Base-by-base conservation (phyloP, 1,140 invertebrate genomes). In the Orchesella cincta region DNA sequence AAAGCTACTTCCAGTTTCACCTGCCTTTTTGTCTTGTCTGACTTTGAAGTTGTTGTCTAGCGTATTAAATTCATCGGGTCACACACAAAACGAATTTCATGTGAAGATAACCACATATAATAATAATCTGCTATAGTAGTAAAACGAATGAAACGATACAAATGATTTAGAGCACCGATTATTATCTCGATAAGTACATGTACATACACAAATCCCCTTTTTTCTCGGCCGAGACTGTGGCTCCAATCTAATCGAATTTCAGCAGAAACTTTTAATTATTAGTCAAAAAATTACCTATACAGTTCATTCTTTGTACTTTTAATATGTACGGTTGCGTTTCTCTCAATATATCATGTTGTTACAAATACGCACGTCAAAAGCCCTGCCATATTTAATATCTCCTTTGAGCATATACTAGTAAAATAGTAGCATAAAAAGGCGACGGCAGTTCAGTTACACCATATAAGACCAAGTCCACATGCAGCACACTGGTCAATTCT, bases 261-360 rank as follows among this genome's bases (percentile, higher is more conserved):
- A 33, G 8, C 5, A 8, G 62, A 67, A 67, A 67, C 62, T 67
- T 67, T 67, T 67, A 67, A 67, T 67, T 67, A 67, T 67, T 67
- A 33, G 29, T 67, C 2, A 67, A 33, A n/a, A 67, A 29, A 57
- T 57, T 67, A 67, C 62, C 26, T 29, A 29, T 67, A 67, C 31
- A 67, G 62, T 31, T 29, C 26, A 2, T 67, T 67, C 33, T 14
- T 31, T 67, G 28, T 46, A 46, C 20, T 46, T 12, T 46, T 46
- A 20, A 46, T 46, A 46, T 20, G 39, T 46, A 46, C 8, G 8
- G 8, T 46, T 46, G 8, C 20, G 20, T 20, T 20, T 46, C 39
- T 46, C 39, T 8, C 20, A 46, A 46, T 12, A 46, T 46, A 46
- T 20, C 8, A n/a, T n/a, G n/a, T n/a, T n/a, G n/a, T n/a, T n/a